Conservation (phyloP, 2,888 invertebrate genomes). For the Dione juno region DNA sequence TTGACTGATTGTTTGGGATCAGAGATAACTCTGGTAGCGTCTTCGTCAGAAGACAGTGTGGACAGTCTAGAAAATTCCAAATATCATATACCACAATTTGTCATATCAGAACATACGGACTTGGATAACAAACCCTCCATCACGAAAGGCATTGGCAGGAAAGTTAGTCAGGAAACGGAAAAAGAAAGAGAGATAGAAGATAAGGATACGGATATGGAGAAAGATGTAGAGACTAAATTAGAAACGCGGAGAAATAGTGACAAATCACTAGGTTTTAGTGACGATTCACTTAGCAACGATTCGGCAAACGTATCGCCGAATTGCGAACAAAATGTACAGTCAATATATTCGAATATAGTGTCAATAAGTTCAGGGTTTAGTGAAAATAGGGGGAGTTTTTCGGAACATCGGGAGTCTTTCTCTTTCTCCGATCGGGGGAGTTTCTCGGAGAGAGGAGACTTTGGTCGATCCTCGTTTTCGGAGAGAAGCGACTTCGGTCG, state of each 20-base stretch:
- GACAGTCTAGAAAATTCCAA: slow-evolving; percentile 85
- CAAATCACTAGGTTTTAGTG: slow-evolving; percentile 87
- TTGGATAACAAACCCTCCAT: slow-evolving; percentile 89
- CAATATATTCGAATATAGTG: slow-evolving; percentile 79
- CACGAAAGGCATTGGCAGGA: slow-evolving; percentile 89
- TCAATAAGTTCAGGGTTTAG: slow-evolving; percentile 85
- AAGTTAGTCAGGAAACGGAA: slow-evolving; percentile 87
- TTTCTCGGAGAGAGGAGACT: slow-evolving; percentile 77
- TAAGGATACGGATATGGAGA: slow-evolving; percentile 70
- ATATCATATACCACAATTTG: slow-evolving; percentile 84
- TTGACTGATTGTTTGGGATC: slow-evolving; percentile 95
- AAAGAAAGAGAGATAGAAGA: slow-evolving; percentile 48
- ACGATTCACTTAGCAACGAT: slow-evolving; percentile 89
- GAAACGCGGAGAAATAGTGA: slow-evolving; percentile 86
- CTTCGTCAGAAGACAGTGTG: slow-evolving; percentile 89
- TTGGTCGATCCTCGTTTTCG: slow-evolving; percentile 75
- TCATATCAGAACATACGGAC: slow-evolving; percentile 89
- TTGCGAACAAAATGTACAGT: slow-evolving; percentile 77
- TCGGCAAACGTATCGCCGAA: slow-evolving; percentile 82
- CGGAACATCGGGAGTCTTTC: slow-evolving; percentile 76
- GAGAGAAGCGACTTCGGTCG: slow-evolving; percentile 82
- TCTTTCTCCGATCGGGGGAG: slow-evolving; percentile 78
- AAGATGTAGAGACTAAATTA: slow-evolving; percentile 59
- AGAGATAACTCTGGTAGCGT: slow-evolving; percentile 90
- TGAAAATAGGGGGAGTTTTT: slow-evolving; percentile 80